Conservation (phyloP, 2,888 invertebrate genomes). For the Argyra leucocephala region DNA sequence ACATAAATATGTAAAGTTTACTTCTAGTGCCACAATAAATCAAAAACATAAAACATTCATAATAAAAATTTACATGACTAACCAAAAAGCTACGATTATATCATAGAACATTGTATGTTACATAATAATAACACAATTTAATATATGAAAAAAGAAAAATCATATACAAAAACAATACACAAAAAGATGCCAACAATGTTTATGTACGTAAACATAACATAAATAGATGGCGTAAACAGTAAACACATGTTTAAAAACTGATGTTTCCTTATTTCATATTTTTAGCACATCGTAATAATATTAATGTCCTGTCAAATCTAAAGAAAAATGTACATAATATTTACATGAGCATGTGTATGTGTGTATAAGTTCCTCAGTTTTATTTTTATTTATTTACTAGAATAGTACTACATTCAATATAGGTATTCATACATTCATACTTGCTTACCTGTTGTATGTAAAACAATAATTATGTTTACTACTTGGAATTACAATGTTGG, state of each 20-base stretch:
- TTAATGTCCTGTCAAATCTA: conserved; percentile 2
- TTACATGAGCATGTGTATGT: neutral
- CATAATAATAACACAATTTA: too few relatives aligned
- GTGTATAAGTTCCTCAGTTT: neutral
- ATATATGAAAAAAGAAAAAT: too few relatives aligned
- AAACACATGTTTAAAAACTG: neutral
- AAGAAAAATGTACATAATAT: neutral
- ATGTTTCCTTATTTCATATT: neutral
- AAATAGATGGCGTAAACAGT: too few relatives aligned
- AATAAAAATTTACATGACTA: too few relatives aligned
- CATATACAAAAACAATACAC: too few relatives aligned
- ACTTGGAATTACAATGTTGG: neutral
- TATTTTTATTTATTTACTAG: neutral
- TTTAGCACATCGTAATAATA: conserved; percentile 4
- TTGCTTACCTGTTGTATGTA: neutral
- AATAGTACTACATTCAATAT: neutral
- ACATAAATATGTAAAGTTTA: neutral
- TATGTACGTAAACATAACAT: too few relatives aligned
- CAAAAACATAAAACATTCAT: too few relatives aligned
- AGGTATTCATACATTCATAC: too few relatives aligned
- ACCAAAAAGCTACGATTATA: too few relatives aligned
- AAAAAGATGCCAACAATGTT: too few relatives aligned
- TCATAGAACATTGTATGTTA: too few relatives aligned
- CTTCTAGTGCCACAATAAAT: too few relatives aligned
- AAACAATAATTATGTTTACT: neutral